These are phyloP conservation scores for Manis pentadactyla DNA, from an alignment of 2,797 vertebrate genomes.

Conservation along the genomic window DNA sequence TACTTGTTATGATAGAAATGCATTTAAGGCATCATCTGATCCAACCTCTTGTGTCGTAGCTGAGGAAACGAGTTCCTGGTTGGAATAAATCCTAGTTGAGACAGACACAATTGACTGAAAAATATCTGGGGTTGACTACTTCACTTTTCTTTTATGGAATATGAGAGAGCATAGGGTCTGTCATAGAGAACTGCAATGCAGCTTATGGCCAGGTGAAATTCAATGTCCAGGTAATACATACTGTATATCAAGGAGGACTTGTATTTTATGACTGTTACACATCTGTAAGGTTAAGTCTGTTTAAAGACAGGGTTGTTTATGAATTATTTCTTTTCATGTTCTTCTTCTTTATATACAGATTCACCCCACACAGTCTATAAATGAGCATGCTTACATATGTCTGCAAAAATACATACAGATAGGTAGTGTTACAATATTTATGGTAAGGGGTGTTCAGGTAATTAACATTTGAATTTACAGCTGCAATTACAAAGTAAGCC, in stretches of 20 bases:
- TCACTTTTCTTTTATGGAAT: not conserved
- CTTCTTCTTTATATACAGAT: not conserved
- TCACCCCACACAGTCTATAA: not conserved
- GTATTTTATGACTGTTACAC: not conserved
- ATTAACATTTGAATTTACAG: not conserved
- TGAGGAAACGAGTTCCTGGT: not conserved
- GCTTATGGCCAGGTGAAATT: not conserved
- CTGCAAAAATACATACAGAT: not conserved
- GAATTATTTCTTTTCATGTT: not conserved
- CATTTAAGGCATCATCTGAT: not conserved
- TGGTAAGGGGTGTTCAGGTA: not conserved
- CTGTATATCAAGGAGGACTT: not conserved
- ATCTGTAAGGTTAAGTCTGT: not conserved
- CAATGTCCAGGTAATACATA: not conserved
- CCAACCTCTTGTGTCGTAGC: not conserved
- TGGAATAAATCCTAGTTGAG: not conserved
- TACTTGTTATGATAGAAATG: not conserved
- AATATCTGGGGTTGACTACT: not conserved
- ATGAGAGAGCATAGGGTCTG: not conserved
- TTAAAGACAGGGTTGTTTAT: not conserved
- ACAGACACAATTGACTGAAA: not conserved
- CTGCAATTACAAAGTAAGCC: not conserved
- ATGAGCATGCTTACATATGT: not conserved
- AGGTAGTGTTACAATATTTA: not conserved
- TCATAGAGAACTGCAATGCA: not conserved